Evolutionary conservation across 1,140 invertebrate species (phyloP), one percentile per base, ranked within the genome.

Genomic region (Trichonephila inaurata): DNA sequence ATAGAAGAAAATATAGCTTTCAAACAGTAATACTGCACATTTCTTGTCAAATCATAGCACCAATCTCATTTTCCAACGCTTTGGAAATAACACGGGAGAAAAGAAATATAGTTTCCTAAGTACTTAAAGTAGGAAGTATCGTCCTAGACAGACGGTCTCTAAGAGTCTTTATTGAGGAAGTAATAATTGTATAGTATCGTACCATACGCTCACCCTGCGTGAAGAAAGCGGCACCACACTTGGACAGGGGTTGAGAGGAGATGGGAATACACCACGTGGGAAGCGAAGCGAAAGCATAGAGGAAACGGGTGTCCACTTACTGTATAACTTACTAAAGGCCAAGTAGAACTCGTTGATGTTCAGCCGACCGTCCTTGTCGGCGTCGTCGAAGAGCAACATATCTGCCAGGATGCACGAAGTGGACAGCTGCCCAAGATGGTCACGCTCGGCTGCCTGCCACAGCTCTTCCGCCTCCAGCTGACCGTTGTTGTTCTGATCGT

Each of bases 281-380:
- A 81, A 89, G 86, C 85, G 28, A 93, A 72, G 66, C 83, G 87
- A 88, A 40, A 44, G 33, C n/a, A 16, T 19, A 64, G 90, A 82
- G 88, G 83, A 89, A 91, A 33, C 33, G 85, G 83, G 82, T 69
- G 66, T 62, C 87, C 28, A 96, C 96, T 97, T 96, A 97, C 97
- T 97, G 96, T 97, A 97, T 93, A 97, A 96, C 96, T 97, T 97
- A 96, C 97, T 97, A 96, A 98, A 98, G 69, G 97, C 97, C 93
- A 97, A 96, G 95, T 97, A 97, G 95, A 98, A 98, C 95, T 98
- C 97, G 95, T 97, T 97, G 83, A 97, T 97, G 93, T 97, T 97
- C 62, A 98, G 96, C 91, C 96, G 96, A 5, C 96, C 97, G 95
- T 98, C 97, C 94, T 96, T 96, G 95, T 97, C 97, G 2, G 96